phyloP scores from a whole-genome alignment of 1,140 invertebrate genomes.

The Tyrophagus putrescentiae region DNA sequence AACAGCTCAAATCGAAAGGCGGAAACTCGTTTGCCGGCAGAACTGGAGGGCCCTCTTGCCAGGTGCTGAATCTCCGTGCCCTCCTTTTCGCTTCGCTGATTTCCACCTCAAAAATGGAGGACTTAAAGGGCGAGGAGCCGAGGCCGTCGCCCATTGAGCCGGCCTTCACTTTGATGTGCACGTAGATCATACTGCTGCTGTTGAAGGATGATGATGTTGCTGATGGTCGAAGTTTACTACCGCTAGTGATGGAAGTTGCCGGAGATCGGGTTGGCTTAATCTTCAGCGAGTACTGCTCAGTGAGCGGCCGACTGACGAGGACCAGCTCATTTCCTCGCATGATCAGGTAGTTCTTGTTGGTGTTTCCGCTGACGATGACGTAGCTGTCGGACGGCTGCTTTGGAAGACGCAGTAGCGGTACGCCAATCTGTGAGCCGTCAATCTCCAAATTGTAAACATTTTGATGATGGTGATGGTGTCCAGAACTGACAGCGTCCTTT shows the following conservation, averaged over 20 bases:
- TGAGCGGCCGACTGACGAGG: neutral
- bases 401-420: neutral
- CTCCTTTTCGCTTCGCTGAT: constrained; percentile 10
- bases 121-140: neutral
- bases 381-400: neutral
- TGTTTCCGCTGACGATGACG: constrained; percentile 6
- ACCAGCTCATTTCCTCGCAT: constrained; percentile 12
- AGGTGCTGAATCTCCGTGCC: constrained; percentile 14
- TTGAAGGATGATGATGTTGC: too few relatives aligned
- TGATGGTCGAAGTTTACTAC: too few relatives aligned
- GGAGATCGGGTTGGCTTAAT: neutral
- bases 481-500: neutral
- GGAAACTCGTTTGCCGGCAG: neutral
- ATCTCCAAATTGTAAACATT: constrained; percentile 12
- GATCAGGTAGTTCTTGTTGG: constrained; percentile 9
- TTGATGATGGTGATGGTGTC: neutral
- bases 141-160: neutral
- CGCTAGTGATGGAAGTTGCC: neutral
- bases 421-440: constrained; percentile 10
- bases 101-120: neutral
- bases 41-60: neutral
- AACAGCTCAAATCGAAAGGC: constrained; percentile 41
- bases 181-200: neutral
- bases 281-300: constrained; percentile 14
- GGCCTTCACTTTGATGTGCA: constrained; percentile 15